Base-by-base conservation (phyloP, 2,113 vertebrate species). In the Upupa epops region DNA sequence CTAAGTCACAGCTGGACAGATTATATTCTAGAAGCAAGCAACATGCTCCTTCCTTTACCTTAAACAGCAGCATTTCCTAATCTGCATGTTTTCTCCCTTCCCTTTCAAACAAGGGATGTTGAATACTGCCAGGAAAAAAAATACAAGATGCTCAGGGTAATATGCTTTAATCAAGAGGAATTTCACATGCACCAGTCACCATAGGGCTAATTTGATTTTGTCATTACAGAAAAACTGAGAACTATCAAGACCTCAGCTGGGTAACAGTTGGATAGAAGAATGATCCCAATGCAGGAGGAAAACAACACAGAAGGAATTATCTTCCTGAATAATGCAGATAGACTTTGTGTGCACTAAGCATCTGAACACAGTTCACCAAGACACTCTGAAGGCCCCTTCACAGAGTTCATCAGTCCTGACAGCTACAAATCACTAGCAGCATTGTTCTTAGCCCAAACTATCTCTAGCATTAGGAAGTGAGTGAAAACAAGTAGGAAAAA, bases 211-310 rank as follows among this genome's bases (percentile, higher is more conserved):
- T 81, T 90, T 92, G 58, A 94, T 86, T 92, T 84, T 91, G 80
- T 91, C 90, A 93, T 92, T 92, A 91, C n/a, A 88, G 90, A 94
- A 95, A 95, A 95, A 83, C 65, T 91, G 88, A 95, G 73, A 93
- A 88, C 55, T 92, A 78, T 32, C 10, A 22, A 91, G 86, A 84
- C 76, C 92, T 93, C 85, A 89, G 93, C 85, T 82, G 89, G 59
- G 51, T 89, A 87, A 86, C 65, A 49, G 81, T 37, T 74, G 51
- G 82, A 76, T 3, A 75, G 71, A 46, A 89, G 91, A 92, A 89
- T 70, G 66, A 93, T 88, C 83, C 86, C 79, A 85, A 49, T 17
- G 11, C 71, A 88, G 88, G 46, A 88, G 83, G 29, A 92, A 55
- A 86, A 64, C 45, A 86, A 77, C 54, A 80, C 48, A 88, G 72